Evolutionary conservation across 2,888 invertebrate species (phyloP), one percentile per base, ranked within the genome.

Genomic region (Synergus laeviventris): DNA sequence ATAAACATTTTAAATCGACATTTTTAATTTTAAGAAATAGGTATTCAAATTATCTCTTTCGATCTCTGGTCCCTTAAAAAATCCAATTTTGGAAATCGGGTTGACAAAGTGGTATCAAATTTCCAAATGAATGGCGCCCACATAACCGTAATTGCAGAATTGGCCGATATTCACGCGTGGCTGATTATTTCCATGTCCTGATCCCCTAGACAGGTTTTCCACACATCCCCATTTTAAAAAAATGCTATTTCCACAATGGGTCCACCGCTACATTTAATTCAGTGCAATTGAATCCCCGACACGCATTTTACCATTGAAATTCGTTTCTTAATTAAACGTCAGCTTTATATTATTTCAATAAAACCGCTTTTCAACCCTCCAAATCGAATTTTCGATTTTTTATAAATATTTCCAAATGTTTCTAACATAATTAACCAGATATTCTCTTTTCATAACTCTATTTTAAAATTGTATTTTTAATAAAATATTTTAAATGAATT

Each of bases 101-200:
- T 24, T 24, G 59, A 59, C 24, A 24, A 59, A 59, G 24, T 79
- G 49, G 76, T 76, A 83, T 81, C 81, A 80, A 79, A 78, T 84
- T 83, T 81, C 79, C 79, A 75, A 78, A 78, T 76, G 77, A 79
- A 74, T 78, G 62, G 64, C 78, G 74, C 60, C 73, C 56, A 77
- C 74, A 73, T 24, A 38, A 59, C 36, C 84, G 81, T 76, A 81
- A 76, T 75, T 36, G 81, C 75, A 83, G 79, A 84, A 84, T 78
- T 78, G 77, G 76, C 85, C 86, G 75, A 87, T 87, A 74, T 85
- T 85, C 81, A 79, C 81, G 75, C 82, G 78, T 80, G 79, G 76
- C 38, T 78, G 82, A 81, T 79, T 80, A 76, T 80, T 83, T 80
- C 74, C 64, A 60, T 76, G 61, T 56, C 62, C 66, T 45, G 31